A percentile compares a stretch with the other conserved stretches of the same genome.
phyloP scores from a whole-genome alignment of 1,140 invertebrate species.

The Trinorchestia longiramus region DNA sequence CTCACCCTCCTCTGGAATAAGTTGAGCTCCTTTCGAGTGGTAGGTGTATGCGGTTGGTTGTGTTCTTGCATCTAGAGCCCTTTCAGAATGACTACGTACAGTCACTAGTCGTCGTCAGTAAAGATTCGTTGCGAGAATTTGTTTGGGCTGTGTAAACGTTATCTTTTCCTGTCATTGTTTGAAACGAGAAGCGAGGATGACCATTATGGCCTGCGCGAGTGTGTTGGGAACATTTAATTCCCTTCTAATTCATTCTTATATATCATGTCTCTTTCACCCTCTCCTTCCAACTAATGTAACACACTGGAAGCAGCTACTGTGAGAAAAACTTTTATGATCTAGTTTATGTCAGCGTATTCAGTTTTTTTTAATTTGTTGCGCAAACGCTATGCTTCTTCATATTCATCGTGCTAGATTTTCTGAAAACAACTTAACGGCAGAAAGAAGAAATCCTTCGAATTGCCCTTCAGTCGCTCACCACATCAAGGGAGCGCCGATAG shows the following conservation, averaged over 20 bases:
- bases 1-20: no score
- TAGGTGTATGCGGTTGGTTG: no score
- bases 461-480: neutral
- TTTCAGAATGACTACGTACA: no score
- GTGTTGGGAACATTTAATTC: neutral
- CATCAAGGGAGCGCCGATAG: neutral
- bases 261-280: neutral
- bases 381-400: neutral
- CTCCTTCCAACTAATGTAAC: neutral
- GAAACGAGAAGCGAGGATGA: no score
- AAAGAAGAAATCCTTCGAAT: neutral
- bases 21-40: no score
- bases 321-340: neutral
- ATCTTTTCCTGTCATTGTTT: no score
- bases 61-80: no score
- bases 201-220: neutral
- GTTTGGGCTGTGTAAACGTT: no score
- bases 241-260: neutral
- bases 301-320: neutral
- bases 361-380: neutral
- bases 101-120: no score
- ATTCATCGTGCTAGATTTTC: neutral
- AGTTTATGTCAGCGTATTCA: neutral
- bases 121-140: no score
- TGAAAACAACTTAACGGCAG: neutral